Evolutionary conservation across 2,113 vertebrate species (phyloP), one percentile per base, ranked within the genome.

Genomic region (Corythaeola cristata): DNA sequence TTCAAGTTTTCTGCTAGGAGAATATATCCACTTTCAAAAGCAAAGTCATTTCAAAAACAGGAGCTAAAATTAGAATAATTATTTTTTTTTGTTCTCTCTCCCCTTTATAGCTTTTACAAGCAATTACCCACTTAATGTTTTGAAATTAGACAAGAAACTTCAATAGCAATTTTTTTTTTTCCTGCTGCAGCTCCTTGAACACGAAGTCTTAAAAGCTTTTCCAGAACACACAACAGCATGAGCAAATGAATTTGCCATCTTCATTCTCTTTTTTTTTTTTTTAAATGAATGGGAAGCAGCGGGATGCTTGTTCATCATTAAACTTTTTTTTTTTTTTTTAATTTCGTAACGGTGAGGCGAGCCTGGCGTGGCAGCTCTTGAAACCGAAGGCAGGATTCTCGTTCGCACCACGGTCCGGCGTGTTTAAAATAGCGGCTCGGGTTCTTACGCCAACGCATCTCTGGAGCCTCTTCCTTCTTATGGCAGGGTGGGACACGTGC

Each of bases 121-220:
- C 90, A 97, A 96, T 97, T 97, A 95, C 69, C 90, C 97, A 89
- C 84, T 96, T 93, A 89, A 81, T 85, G 84, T 87, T 95, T 91
- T 90, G 80, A 95, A 95, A 96, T 96, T 89, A 97, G 68, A 92
- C 49, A 87, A 83, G 73, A 86, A 92, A 94, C 64, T 94, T 90
- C 92, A 97, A 68, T 49, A 81, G 73, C 47, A 50, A 33, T 59
- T 66, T 67, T 93, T 52, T 52, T 71, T 96, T 72, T 82, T 74
- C 56, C 86, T 96, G 89, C 74, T 80, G 84, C 74, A 95, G 67
- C 79, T 87, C 86, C 84, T 94, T 92, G 89, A 96, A 72, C 41
- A 45, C 32, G 84, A 89, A 84, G 71, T 53, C 88, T 96, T 93
- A 92, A 96, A 97, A 97, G 83, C 94, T 94, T 97, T 88, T 72